These are phyloP conservation scores for Acrobasis consociella DNA, from an alignment of 2,888 invertebrate species.

Conservation along the genomic window DNA sequence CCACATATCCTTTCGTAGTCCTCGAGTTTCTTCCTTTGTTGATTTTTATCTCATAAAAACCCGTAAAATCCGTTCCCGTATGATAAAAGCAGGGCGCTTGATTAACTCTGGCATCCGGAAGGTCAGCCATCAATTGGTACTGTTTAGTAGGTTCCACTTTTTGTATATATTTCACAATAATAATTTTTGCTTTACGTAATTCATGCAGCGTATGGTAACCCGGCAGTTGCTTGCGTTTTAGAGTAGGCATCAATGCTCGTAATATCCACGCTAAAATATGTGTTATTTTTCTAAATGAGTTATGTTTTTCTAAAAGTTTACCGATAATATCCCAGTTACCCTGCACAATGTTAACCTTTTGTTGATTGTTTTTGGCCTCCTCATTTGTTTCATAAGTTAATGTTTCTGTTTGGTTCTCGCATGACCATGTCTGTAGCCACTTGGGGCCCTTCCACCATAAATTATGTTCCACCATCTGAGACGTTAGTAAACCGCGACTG, in stretches of 20 bases:
- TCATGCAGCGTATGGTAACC: not conserved
- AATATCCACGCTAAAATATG: slow-evolving; percentile 26
- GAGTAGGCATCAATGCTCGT: slow-evolving; percentile 16
- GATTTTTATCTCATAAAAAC: no score
- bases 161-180: slow-evolving; percentile 1
- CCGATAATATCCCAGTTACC: slow-evolving; percentile 11
- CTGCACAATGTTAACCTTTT: not conserved
- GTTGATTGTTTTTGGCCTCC: not conserved
- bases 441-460: slow-evolving; percentile 32
- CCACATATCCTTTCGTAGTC: no score
- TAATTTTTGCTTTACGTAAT: not conserved
- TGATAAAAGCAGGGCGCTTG: no score
- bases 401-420: not conserved
- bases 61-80: no score
- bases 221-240: not conserved
- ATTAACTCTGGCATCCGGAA: no score
- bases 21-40: no score
- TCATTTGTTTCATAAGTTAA: not conserved
- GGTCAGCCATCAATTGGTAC: no score
- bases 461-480: slow-evolving; percentile 23
- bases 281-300: slow-evolving; percentile 22
- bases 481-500: slow-evolving; percentile 29
- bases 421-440: slow-evolving; percentile 22
- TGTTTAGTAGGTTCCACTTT: no score
- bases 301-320: slow-evolving; percentile 23